Conservation (phyloP, 2,797 vertebrate species). For the Sebastes oblongus region DNA sequence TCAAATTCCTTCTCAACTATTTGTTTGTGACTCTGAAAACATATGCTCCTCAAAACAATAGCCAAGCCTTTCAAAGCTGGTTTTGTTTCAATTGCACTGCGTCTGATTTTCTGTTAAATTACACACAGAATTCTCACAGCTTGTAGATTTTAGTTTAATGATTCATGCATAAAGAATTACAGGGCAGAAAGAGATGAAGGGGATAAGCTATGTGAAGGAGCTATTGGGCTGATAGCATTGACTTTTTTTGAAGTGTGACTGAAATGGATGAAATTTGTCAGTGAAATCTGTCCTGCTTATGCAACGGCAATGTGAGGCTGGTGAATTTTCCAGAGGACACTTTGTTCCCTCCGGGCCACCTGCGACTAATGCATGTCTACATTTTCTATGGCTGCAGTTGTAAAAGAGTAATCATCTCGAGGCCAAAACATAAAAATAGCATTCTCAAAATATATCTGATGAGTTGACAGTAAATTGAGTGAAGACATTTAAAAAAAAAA, state of each 20-base stretch:
- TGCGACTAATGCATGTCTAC: background rate
- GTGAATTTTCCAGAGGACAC: constrained; percentile 6
- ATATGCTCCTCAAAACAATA: constrained; percentile 8
- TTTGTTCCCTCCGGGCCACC: background rate
- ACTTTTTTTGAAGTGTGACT: constrained; percentile 4
- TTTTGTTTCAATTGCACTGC: background rate
- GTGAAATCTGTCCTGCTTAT: constrained; percentile 23
- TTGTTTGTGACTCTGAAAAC: constrained; percentile 25
- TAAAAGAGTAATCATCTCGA: constrained; percentile 2
- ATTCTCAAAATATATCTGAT: background rate
- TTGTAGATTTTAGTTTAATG: background rate
- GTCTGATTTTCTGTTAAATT: background rate
- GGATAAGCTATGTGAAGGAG: background rate
- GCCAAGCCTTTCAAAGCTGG: background rate
- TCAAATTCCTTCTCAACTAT: constrained; percentile 1
- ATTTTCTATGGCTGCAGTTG: background rate
- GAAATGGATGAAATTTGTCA: constrained; percentile 19
- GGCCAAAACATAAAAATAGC: background rate
- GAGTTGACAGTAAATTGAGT: background rate
- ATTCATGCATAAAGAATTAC: constrained; percentile 6
- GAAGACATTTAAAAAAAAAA: background rate
- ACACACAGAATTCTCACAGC: background rate
- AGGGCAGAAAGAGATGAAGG: background rate
- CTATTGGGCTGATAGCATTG: background rate
- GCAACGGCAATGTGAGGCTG: background rate